Base-by-base conservation (phyloP, 2,113 vertebrate genomes). In the Amphiprion ocellaris region DNA sequence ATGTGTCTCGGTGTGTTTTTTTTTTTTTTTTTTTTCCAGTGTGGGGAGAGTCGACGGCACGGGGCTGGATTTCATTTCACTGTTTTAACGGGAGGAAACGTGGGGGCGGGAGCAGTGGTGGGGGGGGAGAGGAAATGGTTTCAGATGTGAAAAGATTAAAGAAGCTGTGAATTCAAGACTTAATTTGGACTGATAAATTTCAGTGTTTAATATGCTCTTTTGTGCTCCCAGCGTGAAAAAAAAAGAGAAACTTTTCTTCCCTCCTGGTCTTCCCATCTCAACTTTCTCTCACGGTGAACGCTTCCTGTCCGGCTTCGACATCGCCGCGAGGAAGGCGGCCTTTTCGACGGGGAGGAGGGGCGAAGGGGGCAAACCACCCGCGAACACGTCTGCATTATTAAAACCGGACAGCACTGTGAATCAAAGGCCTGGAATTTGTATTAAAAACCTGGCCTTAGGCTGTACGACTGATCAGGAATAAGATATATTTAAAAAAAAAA, bases 151-250 rank as follows among this genome's bases (percentile, higher is more conserved):
- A 95, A 96, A 98, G 97, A 98, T 99, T 98, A 98, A 98, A 99
- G 97, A 96, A 95, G 96, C 96, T 94, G 95, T 90, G 95, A 97
- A 97, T 96, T 95, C 96, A 93, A 94, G 96, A 95, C 96, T 96
- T 98, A 95, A 98, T 98, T 97, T 96, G 95, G 96, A 95, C 96
- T 97, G 97, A 98, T 98, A 98, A 98, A 99, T 97, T 96, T 98
- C 96, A 94, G 94, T 95, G 95, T 97, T 97, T 97, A 97, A 98
- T 97, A 97, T 96, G 96, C 96, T 96, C 94, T 96, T 97, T 97
- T 99, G 94, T 97, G 97, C 96, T 98, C 96, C 93, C 96, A 95
- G 95, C 94, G 77, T 96, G 95, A 96, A 97, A 63, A 64, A 70
- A 50, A 52, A 28, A 65, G 26, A 86, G 92, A 87, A 72, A 89